phyloP scores from a whole-genome alignment of 1,140 invertebrate species.

The Drosophila parvula region DNA sequence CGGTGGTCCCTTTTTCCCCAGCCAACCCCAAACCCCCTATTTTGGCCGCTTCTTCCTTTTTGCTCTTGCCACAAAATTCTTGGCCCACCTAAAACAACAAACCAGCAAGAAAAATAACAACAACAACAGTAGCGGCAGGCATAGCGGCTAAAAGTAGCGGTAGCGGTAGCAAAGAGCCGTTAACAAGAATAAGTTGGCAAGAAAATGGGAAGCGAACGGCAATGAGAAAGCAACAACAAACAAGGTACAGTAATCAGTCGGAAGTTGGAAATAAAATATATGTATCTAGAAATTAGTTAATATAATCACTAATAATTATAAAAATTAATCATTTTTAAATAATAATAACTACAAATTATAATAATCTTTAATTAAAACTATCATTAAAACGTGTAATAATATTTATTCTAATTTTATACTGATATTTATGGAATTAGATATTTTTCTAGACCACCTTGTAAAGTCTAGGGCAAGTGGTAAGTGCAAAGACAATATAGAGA shows the following conservation, averaged over 20 bases:
- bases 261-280: not conserved
- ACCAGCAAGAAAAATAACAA: constrained; percentile 23
- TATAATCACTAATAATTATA: not conserved
- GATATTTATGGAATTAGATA: no score
- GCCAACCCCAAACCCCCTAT: no score
- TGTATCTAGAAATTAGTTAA: not conserved
- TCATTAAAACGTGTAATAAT: not conserved
- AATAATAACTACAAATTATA: no score
- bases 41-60: not conserved
- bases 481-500: no score
- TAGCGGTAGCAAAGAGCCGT: constrained; percentile 67
- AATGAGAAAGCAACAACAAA: constrained; percentile 20
- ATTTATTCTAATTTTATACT: not conserved
- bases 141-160: constrained; percentile 53
- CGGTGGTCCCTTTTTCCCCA: constrained; percentile 20
- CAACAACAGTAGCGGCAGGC: constrained; percentile 35
- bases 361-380: no score
- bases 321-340: no score
- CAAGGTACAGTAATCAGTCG: constrained; percentile 8
- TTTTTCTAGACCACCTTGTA: no score
- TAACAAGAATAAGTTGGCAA: constrained; percentile 73
- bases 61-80: constrained; percentile 23
- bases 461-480: no score
- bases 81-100: constrained; percentile 68
- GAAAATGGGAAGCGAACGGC: constrained; percentile 36